Conservation (phyloP, 2,113 vertebrate genomes). For the Chloroceryle aenea region DNA sequence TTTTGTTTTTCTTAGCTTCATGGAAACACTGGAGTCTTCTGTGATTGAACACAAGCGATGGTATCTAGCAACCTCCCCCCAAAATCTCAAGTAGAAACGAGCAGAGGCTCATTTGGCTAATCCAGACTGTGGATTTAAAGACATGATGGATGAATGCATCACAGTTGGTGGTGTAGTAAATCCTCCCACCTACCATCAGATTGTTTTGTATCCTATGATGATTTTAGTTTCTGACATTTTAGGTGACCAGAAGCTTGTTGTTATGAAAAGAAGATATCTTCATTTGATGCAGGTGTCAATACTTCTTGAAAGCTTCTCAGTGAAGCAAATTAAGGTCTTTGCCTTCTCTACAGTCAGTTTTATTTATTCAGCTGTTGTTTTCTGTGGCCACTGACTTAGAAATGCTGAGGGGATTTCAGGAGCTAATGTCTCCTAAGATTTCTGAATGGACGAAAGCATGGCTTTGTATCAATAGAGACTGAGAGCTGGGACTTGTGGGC, state of each 20-base stretch:
- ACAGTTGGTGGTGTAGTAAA: background rate
- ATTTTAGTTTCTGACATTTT: background rate
- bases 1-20: background rate
- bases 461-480: background rate
- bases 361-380: background rate
- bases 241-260: background rate
- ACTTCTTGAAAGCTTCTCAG: background rate
- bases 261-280: background rate
- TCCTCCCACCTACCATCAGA: background rate
- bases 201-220: background rate
- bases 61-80: background rate
- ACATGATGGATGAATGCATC: background rate
- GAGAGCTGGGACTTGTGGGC: background rate
- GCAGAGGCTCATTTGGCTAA: background rate
- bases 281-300: background rate
- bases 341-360: background rate
- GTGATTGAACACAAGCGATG: background rate
- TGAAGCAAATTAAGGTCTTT: background rate
- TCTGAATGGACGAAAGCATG: background rate
- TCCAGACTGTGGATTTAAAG: background rate
- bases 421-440: background rate
- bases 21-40: background rate
- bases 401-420: background rate
- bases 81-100: background rate
- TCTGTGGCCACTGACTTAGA: background rate